Evolutionary conservation across 2,797 vertebrate species (phyloP).

Genomic region (Nannoperca obscura): DNA sequence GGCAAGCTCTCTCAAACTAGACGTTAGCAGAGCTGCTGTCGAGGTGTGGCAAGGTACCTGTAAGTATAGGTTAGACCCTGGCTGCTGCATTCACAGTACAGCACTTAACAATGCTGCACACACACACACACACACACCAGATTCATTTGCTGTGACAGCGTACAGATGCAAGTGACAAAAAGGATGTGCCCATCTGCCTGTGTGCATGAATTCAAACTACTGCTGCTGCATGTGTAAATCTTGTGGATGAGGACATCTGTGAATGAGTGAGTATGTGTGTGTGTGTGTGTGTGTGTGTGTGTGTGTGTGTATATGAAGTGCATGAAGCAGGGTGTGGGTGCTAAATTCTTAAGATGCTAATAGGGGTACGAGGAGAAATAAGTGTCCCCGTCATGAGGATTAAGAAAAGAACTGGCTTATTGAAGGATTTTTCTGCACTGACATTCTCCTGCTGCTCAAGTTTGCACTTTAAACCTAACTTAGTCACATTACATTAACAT

Average conservation of each 20-base stretch:
- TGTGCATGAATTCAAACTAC: conserved; percentile 10
- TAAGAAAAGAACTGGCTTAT: conserved; percentile 51
- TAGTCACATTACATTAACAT: not conserved
- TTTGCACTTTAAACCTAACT: conserved; percentile 10
- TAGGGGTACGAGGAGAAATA: conserved; percentile 21
- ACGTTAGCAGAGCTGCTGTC: not conserved
- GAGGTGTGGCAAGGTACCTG: not conserved
- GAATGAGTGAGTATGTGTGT: not conserved
- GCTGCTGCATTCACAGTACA: not conserved
- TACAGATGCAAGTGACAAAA: not conserved
- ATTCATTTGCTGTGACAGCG: conserved; percentile 7
- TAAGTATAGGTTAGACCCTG: not conserved
- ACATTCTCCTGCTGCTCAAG: not conserved
- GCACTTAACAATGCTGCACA: conserved; percentile 8
- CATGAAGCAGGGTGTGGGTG: not conserved
- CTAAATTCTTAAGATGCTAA: conserved; percentile 38
- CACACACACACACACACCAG: not conserved
- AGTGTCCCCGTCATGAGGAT: conserved; percentile 35
- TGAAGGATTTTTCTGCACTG: conserved; percentile 22
- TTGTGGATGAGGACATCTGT: not conserved
- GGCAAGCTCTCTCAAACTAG: not conserved
- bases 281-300: not conserved
- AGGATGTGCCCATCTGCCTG: not conserved
- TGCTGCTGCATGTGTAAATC: conserved; percentile 1
- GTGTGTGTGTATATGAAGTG: not conserved